phyloP scores from a whole-genome alignment of 2,113 vertebrate species.

The Crotalus viridis region DNA sequence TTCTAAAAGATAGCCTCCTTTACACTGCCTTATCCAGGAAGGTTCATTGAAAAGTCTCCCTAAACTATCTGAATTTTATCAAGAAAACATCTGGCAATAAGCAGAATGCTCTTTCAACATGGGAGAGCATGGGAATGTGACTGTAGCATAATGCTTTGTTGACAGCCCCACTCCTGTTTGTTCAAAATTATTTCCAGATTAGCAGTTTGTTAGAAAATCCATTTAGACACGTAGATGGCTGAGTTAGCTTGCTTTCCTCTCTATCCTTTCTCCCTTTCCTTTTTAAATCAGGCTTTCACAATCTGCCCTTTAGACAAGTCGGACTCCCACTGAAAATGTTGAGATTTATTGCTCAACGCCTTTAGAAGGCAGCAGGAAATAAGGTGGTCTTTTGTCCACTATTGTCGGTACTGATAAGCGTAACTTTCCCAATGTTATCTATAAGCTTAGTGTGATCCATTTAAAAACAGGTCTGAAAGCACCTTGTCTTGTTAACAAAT shows the following conservation, averaged over 20 bases:
- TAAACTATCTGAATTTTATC: not conserved
- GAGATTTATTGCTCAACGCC: not conserved
- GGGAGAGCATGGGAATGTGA: not conserved
- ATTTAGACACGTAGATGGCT: not conserved
- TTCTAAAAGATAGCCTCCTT: not conserved
- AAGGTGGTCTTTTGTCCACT: not conserved
- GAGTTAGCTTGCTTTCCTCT: not conserved
- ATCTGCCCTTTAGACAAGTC: not conserved
- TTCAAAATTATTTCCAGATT: not conserved
- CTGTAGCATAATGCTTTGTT: not conserved
- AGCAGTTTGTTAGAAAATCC: not conserved
- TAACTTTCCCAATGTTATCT: not conserved
- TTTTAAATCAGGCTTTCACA: not conserved
- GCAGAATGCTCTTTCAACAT: not conserved
- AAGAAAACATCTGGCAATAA: not conserved
- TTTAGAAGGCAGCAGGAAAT: not conserved
- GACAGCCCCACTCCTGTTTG: not conserved
- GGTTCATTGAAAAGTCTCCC: not conserved
- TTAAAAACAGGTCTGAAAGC: not conserved
- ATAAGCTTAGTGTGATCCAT: not conserved
- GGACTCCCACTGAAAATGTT: not conserved
- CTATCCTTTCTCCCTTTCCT: not conserved
- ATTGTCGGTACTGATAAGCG: not conserved
- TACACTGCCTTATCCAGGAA: not conserved
- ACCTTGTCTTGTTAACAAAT: not conserved